These are phyloP conservation scores for Eidolon dupreanum DNA, from an alignment of 2,797 vertebrate species.

Conservation along the genomic window DNA sequence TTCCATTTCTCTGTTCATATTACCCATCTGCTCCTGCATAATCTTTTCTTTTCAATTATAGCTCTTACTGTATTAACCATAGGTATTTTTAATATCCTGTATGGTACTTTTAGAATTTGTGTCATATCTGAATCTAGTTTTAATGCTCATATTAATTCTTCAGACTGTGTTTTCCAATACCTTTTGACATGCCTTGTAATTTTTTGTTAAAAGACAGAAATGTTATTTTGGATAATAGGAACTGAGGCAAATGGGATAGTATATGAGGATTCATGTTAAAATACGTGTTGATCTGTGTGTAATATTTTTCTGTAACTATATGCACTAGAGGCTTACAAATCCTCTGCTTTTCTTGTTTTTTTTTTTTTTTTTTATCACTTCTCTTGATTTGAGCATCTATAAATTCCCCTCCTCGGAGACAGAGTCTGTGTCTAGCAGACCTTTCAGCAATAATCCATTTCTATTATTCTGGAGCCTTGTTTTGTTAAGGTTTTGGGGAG, in stretches of 20 bases:
- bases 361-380: not conserved
- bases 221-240: not conserved
- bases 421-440: not conserved
- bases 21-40: too few relatives aligned
- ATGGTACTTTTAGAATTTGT: too few relatives aligned
- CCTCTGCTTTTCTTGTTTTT: not conserved
- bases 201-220: not conserved
- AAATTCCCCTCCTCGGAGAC: not conserved
- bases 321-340: not conserved
- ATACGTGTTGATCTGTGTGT: not conserved
- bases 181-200: not conserved
- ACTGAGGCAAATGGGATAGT: not conserved
- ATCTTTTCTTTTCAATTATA: too few relatives aligned
- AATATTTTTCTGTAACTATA: not conserved
- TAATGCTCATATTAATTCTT: too few relatives aligned
- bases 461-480: not conserved
- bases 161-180: too few relatives aligned
- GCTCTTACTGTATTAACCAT: too few relatives aligned
- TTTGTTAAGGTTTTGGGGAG: not conserved
- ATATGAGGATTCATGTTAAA: not conserved
- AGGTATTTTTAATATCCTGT: too few relatives aligned
- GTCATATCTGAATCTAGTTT: too few relatives aligned
- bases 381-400: not conserved
- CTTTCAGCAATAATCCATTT: not conserved
- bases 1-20: too few relatives aligned